Percentiles rank a stretch among this genome's conserved stretches.
Conservation (phyloP, 1,140 invertebrate genomes). For the Pseudomyrmex cubaensis region DNA sequence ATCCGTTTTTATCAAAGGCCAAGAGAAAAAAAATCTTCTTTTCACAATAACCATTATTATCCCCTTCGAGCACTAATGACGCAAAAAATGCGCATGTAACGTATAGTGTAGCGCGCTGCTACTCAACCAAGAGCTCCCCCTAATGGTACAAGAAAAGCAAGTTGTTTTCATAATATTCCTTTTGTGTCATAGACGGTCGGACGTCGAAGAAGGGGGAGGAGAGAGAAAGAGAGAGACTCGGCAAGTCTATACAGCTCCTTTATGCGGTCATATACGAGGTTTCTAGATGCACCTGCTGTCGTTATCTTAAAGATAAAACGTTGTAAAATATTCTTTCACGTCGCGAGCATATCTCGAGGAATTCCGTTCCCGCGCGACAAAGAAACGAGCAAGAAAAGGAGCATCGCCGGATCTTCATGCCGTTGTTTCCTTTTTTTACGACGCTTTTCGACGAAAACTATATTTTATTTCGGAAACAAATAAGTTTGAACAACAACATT, state of each 20-base stretch:
- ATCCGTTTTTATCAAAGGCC: neutral
- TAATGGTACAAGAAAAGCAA: slow-evolving; percentile 56
- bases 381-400: neutral
- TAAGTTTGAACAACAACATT: too few relatives aligned
- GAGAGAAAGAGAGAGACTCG: neutral
- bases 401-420: neutral
- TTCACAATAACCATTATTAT: slow-evolving; percentile 30
- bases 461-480: neutral
- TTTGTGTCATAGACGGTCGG: slow-evolving; percentile 44
- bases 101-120: slow-evolving; percentile 11
- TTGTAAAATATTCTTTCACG: slow-evolving; percentile 29
- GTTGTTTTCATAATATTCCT: slow-evolving; percentile 46
- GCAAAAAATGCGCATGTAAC: slow-evolving; percentile 35
- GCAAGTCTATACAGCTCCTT: slow-evolving; percentile 4
- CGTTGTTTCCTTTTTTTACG: neutral
- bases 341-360: neutral
- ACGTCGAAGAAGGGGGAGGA: too few relatives aligned
- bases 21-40: slow-evolving; percentile 18
- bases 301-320: slow-evolving; percentile 35
- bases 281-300: slow-evolving; percentile 34
- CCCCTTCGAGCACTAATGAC: slow-evolving; percentile 24
- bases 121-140: slow-evolving; percentile 12
- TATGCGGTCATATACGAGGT: slow-evolving; percentile 38
- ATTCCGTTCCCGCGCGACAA: slow-evolving; percentile 7
- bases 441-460: neutral